A percentile compares a stretch with the other conserved stretches of the same genome.
phyloP scores from a whole-genome alignment of 2,888 invertebrate species.

The Dendrolimus houi region DNA sequence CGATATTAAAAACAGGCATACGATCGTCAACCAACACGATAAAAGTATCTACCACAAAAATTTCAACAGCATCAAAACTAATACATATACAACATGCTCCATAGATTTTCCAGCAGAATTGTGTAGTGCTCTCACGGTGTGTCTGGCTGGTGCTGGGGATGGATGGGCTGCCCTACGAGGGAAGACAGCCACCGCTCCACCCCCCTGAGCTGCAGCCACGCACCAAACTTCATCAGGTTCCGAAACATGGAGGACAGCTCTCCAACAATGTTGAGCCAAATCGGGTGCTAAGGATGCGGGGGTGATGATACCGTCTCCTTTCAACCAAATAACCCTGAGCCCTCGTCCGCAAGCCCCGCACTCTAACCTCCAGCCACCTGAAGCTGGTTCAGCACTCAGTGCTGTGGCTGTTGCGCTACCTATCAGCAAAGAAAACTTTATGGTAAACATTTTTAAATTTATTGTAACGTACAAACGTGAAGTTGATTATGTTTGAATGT shows the following conservation, averaged over 20 bases:
- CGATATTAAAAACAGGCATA: background rate
- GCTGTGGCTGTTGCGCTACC: constrained; percentile 58
- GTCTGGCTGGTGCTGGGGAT: constrained; percentile 52
- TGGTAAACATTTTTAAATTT: no score
- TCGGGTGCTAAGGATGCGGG: constrained; percentile 43
- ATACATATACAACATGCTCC: background rate
- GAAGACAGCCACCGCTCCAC: constrained; percentile 59
- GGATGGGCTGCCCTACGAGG: constrained; percentile 36
- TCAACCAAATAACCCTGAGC: constrained; percentile 45
- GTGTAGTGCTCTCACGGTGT: constrained; percentile 44
- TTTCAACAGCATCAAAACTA: no score
- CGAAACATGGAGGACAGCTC: constrained; percentile 43
- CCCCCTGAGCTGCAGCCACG: constrained; percentile 36
- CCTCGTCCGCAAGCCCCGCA: constrained; percentile 61
- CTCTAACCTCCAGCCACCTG: constrained; percentile 56
- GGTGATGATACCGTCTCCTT: constrained; percentile 18
- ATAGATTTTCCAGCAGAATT: constrained; percentile 12
- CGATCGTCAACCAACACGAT: background rate
- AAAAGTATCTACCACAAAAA: background rate
- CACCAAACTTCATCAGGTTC: constrained; percentile 63
- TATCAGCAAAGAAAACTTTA: constrained; percentile 7
- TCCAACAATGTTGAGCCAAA: constrained; percentile 59
- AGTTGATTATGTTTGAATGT: no score
- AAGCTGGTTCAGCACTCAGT: constrained; percentile 36
- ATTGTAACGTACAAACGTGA: no score